These are phyloP conservation scores for Epinotia bilunana DNA, from an alignment of 2,888 invertebrate species.

Conservation along the genomic window DNA sequence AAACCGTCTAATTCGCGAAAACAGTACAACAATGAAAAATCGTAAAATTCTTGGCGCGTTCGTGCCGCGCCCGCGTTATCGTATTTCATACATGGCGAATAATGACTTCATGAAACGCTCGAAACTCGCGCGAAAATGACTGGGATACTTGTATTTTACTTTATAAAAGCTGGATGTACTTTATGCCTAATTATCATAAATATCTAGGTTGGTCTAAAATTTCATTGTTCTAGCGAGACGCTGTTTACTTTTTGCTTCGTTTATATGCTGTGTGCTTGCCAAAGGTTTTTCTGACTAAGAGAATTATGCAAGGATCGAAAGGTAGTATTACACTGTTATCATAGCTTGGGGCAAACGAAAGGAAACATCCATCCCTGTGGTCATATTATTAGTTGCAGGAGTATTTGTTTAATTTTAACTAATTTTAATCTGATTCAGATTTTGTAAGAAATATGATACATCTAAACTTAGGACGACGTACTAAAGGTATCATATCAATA, in stretches of 20 bases:
- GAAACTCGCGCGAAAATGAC: conserved; percentile 19
- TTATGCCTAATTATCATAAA: conserved; percentile 11
- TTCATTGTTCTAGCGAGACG: not conserved
- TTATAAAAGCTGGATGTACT: conserved; percentile 10
- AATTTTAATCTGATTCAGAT: too few species aligned
- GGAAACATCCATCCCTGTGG: too few species aligned
- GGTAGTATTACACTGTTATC: too few species aligned
- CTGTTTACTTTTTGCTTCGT: not conserved
- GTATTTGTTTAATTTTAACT: too few species aligned
- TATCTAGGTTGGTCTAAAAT: conserved; percentile 5
- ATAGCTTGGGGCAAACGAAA: too few species aligned
- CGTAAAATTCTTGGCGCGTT: conserved; percentile 62
- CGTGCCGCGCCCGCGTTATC: conserved; percentile 34
- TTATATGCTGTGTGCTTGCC: not conserved
- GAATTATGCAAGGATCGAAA: too few species aligned
- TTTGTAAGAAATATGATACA: too few species aligned
- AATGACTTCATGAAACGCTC: conserved; percentile 40
- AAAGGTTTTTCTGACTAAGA: not conserved
- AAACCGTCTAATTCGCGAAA: conserved; percentile 59
- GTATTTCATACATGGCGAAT: conserved; percentile 41
- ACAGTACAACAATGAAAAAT: conserved; percentile 61
- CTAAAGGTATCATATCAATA: not conserved
- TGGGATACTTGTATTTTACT: conserved; percentile 21
- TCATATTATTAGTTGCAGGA: too few species aligned
- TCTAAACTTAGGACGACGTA: not conserved